phyloP scores from a whole-genome alignment of 1,140 invertebrate species.

The Drosophila tristis region DNA sequence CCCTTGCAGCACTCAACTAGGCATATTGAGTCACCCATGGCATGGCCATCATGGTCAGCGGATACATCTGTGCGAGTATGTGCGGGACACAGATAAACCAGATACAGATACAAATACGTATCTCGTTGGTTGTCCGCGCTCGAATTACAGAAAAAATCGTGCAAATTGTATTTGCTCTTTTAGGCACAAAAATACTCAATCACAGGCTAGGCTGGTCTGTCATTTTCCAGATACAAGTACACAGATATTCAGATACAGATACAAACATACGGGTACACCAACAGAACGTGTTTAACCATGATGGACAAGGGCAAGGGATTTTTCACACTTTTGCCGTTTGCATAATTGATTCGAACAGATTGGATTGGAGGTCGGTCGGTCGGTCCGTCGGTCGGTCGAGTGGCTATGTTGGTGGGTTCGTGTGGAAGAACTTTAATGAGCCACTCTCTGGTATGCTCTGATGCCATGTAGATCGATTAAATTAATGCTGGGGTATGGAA shows the following conservation, averaged over 20 bases:
- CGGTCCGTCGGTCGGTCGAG: not conserved
- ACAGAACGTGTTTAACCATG: constrained; percentile 66
- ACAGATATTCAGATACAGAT: constrained; percentile 24
- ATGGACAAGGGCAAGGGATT: constrained; percentile 60
- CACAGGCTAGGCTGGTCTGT: constrained; percentile 30
- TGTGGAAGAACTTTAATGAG: constrained; percentile 39
- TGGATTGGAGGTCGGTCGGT: constrained; percentile 29
- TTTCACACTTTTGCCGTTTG: constrained; percentile 75
- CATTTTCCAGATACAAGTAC: constrained; percentile 44
- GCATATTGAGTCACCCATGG: constrained; percentile 71
- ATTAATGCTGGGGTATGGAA: constrained; percentile 28
- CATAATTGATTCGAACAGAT: constrained; percentile 69
- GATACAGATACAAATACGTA: constrained; percentile 41
- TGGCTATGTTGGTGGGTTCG: constrained; percentile 9
- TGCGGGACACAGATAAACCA: constrained; percentile 34
- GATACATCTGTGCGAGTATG: constrained; percentile 47
- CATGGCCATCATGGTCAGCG: constrained; percentile 66
- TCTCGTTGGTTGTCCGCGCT: constrained; percentile 40
- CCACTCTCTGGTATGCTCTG: no score
- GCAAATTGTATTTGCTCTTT: constrained; percentile 78
- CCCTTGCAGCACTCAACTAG: constrained; percentile 50
- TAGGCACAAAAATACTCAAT: constrained; percentile 59
- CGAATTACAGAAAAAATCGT: constrained; percentile 71
- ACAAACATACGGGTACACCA: not conserved
- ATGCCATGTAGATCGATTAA: constrained; percentile 31